phyloP scores from a whole-genome alignment of 2,797 vertebrate genomes.

The Orientallactaga sibirica region DNA sequence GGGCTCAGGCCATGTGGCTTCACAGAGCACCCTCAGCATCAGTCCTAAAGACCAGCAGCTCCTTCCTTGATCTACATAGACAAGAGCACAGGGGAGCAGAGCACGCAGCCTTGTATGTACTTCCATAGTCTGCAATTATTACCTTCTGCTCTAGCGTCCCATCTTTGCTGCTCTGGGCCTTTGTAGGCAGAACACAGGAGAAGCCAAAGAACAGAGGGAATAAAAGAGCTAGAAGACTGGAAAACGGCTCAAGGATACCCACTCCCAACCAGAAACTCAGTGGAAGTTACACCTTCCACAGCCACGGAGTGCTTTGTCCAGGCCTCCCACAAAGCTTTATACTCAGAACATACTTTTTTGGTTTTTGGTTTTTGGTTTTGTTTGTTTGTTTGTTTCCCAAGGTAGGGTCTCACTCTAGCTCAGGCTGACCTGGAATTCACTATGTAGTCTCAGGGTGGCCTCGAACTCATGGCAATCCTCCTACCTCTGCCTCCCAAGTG shows the following conservation, averaged over 20 bases:
- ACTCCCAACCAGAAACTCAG: background rate
- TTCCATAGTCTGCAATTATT: slow-evolving; percentile 96
- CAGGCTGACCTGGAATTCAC: too few species aligned
- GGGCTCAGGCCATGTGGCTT: accelerated
- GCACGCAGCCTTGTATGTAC: slow-evolving; percentile 86
- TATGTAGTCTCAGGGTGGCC: too few species aligned
- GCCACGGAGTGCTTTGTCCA: background rate
- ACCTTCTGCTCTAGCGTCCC: slow-evolving; percentile 97
- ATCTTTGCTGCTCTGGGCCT: slow-evolving; percentile 95
- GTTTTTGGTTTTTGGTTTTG: too few species aligned
- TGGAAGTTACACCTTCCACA: background rate
- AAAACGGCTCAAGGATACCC: background rate
- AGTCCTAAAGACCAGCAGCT: accelerated
- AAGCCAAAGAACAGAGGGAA: background rate
- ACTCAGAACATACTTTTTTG: background rate
- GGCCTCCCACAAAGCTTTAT: background rate
- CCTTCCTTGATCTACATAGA: accelerated
- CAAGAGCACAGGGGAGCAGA: background rate
- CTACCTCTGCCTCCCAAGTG: too few species aligned
- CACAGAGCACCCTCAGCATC: background rate
- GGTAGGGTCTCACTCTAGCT: too few species aligned
- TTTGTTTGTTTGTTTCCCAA: too few species aligned
- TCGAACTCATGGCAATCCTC: too few species aligned
- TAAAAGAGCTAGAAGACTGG: too few species aligned
- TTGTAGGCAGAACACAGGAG: background rate